Base-by-base conservation (phyloP, 2,888 invertebrate species). In the Cephus pygmeus region DNA sequence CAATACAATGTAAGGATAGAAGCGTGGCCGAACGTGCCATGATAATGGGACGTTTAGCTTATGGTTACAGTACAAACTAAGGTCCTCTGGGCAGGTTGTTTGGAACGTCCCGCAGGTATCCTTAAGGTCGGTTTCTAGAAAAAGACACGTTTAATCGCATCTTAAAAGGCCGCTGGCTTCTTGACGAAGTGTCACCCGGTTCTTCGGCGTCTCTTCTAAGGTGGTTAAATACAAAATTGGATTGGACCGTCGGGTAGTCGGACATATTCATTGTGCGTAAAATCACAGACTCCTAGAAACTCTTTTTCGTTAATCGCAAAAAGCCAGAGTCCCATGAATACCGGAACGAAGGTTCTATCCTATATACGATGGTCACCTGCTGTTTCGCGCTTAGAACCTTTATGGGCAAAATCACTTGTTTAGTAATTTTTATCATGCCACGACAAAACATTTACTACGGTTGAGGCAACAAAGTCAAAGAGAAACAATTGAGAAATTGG, bases 41-140 rank as follows among this genome's bases (percentile, higher is more conserved):
- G 83, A 90, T 88, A 90, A 90, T 88, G 34, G 86, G 69, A 79
- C 80, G 84, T 80, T 84, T 83, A 84, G 89, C 87, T 90, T 89
- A 88, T 79, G 81, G 80, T 74, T 75, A 34, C 79, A 73, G 75
- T n/a, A 74, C 30, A 69, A 69, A 31, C 30, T 30, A 23, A 56
- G 73, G 23, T 69, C 12, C 34, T 34, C 69, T 31, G 35, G 34
- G 75, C 75, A 34, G 77, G 71, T 71, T 87, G 85, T 84, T 85
- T 84, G 82, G 80, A 75, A 81, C 78, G 80, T 81, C 79, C 81
- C 73, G 81, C 83, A 81, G 83, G 81, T 83, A 85, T 75, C 73
- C 77, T 71, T 34, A 34, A 71, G 71, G 71, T 34, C 71, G 71
- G 71, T 77, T 75, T 77, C 78, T 79, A 75, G 31, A 78, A 81